These are phyloP conservation scores for Nibea albiflora DNA, from an alignment of 2,113 vertebrate species.

Conservation along the genomic window DNA sequence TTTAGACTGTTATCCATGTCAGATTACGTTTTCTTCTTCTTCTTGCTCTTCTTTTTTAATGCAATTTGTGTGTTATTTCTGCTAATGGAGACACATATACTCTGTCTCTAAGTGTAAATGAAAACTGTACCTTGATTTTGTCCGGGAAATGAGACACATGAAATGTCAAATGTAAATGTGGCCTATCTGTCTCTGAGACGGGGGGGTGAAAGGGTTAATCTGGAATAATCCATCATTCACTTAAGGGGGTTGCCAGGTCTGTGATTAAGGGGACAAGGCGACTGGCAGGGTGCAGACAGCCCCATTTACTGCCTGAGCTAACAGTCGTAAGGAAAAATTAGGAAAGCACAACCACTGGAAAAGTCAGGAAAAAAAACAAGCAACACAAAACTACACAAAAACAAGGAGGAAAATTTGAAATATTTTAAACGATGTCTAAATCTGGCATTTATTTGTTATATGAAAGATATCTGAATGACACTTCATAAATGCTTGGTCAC, in stretches of 20 bases:
- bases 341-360: not conserved
- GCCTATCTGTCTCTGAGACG: conserved; percentile 4
- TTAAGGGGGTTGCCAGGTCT: conserved; percentile 65
- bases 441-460: not conserved
- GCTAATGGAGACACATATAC: not conserved
- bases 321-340: not conserved
- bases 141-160: not conserved
- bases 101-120: not conserved
- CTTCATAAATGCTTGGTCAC: not conserved
- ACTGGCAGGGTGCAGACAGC: conserved; percentile 49
- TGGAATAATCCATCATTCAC: conserved; percentile 76
- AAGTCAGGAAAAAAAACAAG: not conserved
- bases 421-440: not conserved
- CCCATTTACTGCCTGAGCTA: conserved; percentile 39
- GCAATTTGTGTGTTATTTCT: not conserved
- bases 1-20: not conserved
- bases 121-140: not conserved
- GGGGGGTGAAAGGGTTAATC: conserved; percentile 57
- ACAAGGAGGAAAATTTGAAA: not conserved
- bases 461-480: conserved; percentile 2
- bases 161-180: conserved; percentile 20
- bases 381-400: not conserved
- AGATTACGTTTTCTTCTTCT: not conserved
- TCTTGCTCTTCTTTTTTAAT: not conserved
- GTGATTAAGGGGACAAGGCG: conserved; percentile 52